These are phyloP conservation scores for Ondatra zibethicus DNA, from an alignment of 2,113 vertebrate species.

Conservation along the genomic window DNA sequence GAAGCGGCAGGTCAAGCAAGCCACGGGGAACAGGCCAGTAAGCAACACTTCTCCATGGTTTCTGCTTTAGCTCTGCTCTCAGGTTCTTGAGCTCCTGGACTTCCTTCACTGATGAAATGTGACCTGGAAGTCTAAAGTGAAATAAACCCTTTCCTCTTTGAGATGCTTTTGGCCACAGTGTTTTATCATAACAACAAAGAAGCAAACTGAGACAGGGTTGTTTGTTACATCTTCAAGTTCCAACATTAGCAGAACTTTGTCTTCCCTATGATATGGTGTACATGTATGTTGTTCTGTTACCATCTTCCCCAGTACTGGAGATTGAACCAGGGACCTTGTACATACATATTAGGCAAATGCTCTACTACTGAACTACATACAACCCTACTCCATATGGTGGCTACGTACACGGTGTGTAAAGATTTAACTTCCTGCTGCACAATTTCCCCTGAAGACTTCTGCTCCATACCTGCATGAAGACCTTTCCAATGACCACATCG, in stretches of 20 bases:
- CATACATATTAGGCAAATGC: neutral
- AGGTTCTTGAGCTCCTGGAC: neutral
- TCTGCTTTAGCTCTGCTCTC: neutral
- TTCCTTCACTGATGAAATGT: neutral
- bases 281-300: neutral
- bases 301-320: neutral
- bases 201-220: neutral
- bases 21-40: neutral
- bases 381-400: neutral
- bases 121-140: neutral
- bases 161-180: neutral
- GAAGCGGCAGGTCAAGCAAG: neutral
- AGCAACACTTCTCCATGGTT: neutral
- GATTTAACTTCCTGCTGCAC: neutral
- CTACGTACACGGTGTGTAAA: neutral
- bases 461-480: slow-evolving; percentile 97
- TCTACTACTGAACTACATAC: neutral
- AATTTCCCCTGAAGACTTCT: neutral
- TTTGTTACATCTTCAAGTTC: neutral
- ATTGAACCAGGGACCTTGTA: neutral
- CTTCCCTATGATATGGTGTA: neutral
- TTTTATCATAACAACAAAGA: neutral
- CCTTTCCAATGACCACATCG: slow-evolving; percentile 98
- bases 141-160: neutral
- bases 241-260: neutral